These are phyloP conservation scores for Tenrec ecaudatus DNA, from an alignment of 2,113 vertebrate genomes.

Conservation along the genomic window DNA sequence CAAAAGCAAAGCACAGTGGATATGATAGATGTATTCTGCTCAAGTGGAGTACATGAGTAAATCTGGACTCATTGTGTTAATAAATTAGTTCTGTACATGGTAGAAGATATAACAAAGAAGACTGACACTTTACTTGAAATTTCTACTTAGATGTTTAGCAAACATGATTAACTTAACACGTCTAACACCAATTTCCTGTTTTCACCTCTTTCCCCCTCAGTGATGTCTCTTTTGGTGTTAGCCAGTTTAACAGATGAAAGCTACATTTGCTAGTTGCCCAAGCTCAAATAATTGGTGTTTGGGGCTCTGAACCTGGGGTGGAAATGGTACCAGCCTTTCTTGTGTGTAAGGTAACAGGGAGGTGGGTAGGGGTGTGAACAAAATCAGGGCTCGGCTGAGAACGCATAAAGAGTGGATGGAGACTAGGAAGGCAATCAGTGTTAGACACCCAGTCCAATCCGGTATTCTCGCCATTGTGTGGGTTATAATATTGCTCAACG, in stretches of 20 bases:
- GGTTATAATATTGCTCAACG: background rate
- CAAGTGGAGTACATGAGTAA: background rate
- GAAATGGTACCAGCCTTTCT: no score
- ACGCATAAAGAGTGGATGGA: background rate
- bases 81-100: background rate
- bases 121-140: background rate
- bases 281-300: no score
- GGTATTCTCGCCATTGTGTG: background rate
- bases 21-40: background rate
- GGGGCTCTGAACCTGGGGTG: no score
- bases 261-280: no score
- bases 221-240: no score
- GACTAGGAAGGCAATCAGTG: background rate
- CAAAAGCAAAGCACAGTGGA: background rate
- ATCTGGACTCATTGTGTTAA: background rate
- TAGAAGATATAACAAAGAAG: slow-evolving; percentile 6
- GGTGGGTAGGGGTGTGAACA: background rate
- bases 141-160: background rate
- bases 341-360: background rate
- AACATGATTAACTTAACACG: background rate
- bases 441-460: background rate
- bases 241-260: no score
- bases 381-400: background rate
- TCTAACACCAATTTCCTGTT: no score
- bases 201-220: no score